Percentiles rank a stretch among this genome's conserved stretches.
phyloP scores from a whole-genome alignment of 2,797 vertebrate species.

The Malurus splendens region DNA sequence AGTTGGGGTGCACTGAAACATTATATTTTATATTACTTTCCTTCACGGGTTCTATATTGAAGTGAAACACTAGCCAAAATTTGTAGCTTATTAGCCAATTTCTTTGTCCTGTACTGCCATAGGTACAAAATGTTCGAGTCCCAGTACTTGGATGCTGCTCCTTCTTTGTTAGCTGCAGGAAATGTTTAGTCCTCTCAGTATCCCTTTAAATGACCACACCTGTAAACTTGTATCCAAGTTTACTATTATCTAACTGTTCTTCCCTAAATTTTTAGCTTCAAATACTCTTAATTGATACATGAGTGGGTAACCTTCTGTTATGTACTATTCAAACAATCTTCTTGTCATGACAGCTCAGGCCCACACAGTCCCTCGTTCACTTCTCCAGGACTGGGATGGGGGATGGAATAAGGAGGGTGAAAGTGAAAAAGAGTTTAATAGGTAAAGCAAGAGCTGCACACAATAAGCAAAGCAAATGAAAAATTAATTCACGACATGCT shows the following conservation, averaged over 20 bases:
- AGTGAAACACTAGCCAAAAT: not conserved
- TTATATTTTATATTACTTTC: not conserved
- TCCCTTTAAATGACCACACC: not conserved
- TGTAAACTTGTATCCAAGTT: not conserved
- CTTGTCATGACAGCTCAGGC: not conserved
- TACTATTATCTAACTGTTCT: not conserved
- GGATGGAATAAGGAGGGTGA: not conserved
- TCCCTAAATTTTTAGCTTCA: not conserved
- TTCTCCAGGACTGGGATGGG: not conserved
- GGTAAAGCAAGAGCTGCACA: not conserved
- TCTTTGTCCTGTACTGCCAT: not conserved
- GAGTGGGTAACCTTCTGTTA: not conserved
- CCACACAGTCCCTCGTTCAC: not conserved
- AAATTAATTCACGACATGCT: not conserved
- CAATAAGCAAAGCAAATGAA: not conserved
- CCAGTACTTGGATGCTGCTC: not conserved
- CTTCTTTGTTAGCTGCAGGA: not conserved
- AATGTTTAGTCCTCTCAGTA: not conserved
- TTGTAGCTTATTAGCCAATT: not conserved
- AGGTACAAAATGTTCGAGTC: not conserved
- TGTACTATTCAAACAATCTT: not conserved
- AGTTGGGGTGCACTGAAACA: not conserved
- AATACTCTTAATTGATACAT: not conserved
- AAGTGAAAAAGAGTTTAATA: not conserved
- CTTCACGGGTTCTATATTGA: not conserved